These are phyloP conservation scores for Oreonectes daqikongensis DNA, from an alignment of 2,797 vertebrate species.

Conservation along the genomic window DNA sequence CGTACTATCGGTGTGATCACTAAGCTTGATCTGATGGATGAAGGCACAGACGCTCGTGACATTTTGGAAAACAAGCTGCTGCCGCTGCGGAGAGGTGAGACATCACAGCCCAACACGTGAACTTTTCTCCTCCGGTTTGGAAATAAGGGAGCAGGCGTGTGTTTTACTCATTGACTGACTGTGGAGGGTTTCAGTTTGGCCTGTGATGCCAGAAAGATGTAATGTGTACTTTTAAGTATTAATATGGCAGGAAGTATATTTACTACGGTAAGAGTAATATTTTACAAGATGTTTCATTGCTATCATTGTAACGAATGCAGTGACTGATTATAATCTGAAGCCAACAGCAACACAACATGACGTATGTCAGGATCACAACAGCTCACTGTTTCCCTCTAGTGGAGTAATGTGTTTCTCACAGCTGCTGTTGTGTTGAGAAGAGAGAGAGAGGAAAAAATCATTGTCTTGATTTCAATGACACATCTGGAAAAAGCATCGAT, in stretches of 20 bases:
- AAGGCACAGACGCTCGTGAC: constrained; percentile 87
- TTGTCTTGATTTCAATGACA: constrained; percentile 58
- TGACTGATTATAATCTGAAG: too few species aligned
- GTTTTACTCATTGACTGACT: too few species aligned
- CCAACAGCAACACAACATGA: too few species aligned
- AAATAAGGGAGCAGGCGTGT: too few species aligned
- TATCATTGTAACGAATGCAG: too few species aligned
- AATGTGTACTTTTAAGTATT: too few species aligned
- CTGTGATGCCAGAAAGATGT: too few species aligned
- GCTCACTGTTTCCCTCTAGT: constrained; percentile 73
- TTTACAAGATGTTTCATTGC: neutral
- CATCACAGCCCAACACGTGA: neutral
- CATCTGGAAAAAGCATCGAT: constrained; percentile 66
- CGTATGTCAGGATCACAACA: too few species aligned
- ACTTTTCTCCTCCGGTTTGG: too few species aligned
- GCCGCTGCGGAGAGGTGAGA: constrained; percentile 82
- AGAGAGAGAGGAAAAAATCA: constrained; percentile 57
- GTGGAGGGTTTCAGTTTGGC: too few species aligned
- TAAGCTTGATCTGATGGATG: constrained; percentile 90
- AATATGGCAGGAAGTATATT: neutral
- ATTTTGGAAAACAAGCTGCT: constrained; percentile 88
- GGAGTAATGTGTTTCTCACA: constrained; percentile 52
- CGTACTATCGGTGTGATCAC: constrained; percentile 90
- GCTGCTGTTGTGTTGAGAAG: neutral
- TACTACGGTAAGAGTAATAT: neutral